These are phyloP conservation scores for Solenodon paradoxus DNA, from an alignment of 2,113 vertebrate genomes.

Conservation along the genomic window DNA sequence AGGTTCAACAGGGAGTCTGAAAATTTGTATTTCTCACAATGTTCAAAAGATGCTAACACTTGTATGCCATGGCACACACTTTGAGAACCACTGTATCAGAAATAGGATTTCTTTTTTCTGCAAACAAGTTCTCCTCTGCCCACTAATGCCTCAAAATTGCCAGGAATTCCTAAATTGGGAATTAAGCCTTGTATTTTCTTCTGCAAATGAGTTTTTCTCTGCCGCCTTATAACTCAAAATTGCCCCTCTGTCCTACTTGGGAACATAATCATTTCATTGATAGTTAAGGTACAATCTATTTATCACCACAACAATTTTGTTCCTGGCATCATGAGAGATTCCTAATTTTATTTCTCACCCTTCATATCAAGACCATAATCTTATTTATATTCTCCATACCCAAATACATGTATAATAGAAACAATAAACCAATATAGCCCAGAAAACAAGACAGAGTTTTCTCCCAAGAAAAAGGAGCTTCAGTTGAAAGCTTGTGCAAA, in stretches of 20 bases:
- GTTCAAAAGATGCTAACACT: background rate
- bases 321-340: background rate
- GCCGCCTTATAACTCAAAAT: background rate
- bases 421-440: constrained; percentile 14
- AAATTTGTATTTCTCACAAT: background rate
- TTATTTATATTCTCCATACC: background rate
- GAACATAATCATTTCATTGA: background rate
- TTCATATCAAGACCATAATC: constrained; percentile 18
- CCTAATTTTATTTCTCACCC: constrained; percentile 10
- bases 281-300: background rate
- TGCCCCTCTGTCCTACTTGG: background rate
- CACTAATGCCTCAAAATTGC: background rate
- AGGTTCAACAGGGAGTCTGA: background rate
- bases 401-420: constrained; percentile 22
- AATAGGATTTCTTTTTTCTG: background rate
- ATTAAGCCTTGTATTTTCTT: background rate
- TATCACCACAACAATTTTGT: background rate
- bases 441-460: constrained; percentile 24
- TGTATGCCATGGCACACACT: background rate
- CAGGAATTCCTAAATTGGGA: background rate
- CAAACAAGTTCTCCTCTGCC: background rate
- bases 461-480: background rate
- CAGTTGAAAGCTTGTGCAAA: background rate
- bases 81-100: background rate
- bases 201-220: background rate